Evolutionary conservation across 2,888 invertebrate species (phyloP).

Genomic region (Spisula solida): DNA sequence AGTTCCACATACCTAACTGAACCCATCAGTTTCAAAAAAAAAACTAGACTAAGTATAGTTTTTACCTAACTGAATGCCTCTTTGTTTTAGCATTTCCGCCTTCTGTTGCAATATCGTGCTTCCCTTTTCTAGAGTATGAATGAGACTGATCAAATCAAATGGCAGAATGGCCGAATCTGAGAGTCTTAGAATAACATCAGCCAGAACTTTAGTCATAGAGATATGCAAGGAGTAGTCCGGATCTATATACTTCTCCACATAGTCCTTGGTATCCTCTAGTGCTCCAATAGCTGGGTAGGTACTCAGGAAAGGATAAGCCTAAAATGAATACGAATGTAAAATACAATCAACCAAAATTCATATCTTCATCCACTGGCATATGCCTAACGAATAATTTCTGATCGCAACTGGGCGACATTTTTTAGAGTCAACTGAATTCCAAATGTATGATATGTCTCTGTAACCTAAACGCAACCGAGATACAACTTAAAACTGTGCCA

Average conservation of each 20-base stretch:
- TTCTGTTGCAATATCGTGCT: constrained; percentile 60
- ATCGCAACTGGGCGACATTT: too few species aligned
- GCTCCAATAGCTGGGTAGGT: constrained; percentile 87
- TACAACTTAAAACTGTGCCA: too few species aligned
- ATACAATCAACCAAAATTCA: too few species aligned
- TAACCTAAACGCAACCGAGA: too few species aligned
- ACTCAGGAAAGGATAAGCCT: constrained; percentile 78
- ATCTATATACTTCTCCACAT: constrained; percentile 85
- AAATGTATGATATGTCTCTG: too few species aligned
- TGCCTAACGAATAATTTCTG: too few species aligned
- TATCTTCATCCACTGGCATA: too few species aligned
- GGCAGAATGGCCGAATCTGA: constrained; percentile 83
- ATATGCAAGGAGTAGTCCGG: constrained; percentile 83
- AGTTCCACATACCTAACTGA: too few species aligned
- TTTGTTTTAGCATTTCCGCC: constrained; percentile 53
- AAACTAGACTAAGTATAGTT: too few species aligned
- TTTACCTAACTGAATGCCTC: constrained; percentile 69
- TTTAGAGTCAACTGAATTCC: too few species aligned
- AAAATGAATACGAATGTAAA: constrained; percentile 37
- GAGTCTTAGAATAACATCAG: constrained; percentile 82
- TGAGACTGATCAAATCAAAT: constrained; percentile 75
- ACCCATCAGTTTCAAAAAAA: too few species aligned
- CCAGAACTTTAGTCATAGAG: constrained; percentile 78
- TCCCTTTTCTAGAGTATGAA: constrained; percentile 73
- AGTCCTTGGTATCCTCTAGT: constrained; percentile 86